These are phyloP conservation scores for Drosophila niveifrons DNA, from an alignment of 2,888 invertebrate genomes.

Conservation along the genomic window DNA sequence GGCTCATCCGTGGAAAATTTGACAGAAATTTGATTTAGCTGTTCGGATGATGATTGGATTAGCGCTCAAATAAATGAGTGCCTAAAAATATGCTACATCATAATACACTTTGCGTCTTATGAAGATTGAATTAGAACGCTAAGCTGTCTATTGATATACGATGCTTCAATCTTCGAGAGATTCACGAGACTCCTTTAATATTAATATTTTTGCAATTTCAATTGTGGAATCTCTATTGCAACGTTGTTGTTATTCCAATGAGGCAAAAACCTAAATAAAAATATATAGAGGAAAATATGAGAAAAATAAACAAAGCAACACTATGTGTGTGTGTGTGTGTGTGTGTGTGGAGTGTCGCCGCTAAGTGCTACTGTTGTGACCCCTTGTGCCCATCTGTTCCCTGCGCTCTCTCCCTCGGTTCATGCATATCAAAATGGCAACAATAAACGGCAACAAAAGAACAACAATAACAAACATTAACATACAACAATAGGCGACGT, in stretches of 20 bases:
- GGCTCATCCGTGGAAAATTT: conserved; percentile 38
- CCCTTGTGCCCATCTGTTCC: conserved; percentile 36
- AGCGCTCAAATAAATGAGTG: conserved; percentile 32
- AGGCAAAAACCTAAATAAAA: conserved; percentile 39
- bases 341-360: conserved; percentile 33
- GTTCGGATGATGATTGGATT: conserved; percentile 47
- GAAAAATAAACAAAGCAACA: conserved; percentile 26
- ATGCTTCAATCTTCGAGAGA: background rate
- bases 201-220: background rate
- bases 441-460: conserved; percentile 79
- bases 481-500: conserved; percentile 71
- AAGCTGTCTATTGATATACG: background rate
- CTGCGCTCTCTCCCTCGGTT: conserved; percentile 40
- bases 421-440: conserved; percentile 80
- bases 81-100: conserved; percentile 33
- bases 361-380: conserved; percentile 54
- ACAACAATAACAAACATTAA: conserved; percentile 81
- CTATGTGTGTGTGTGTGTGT: background rate
- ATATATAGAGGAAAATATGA: conserved; percentile 17
- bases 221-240: conserved; percentile 9
- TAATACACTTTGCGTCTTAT: conserved; percentile 37
- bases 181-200: conserved; percentile 3
- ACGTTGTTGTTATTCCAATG: conserved; percentile 42
- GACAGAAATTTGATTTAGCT: conserved; percentile 64
- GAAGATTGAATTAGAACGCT: conserved; percentile 18